Conservation (phyloP, 2,888 invertebrate genomes). For the Microctonus aethiopoides region DNA sequence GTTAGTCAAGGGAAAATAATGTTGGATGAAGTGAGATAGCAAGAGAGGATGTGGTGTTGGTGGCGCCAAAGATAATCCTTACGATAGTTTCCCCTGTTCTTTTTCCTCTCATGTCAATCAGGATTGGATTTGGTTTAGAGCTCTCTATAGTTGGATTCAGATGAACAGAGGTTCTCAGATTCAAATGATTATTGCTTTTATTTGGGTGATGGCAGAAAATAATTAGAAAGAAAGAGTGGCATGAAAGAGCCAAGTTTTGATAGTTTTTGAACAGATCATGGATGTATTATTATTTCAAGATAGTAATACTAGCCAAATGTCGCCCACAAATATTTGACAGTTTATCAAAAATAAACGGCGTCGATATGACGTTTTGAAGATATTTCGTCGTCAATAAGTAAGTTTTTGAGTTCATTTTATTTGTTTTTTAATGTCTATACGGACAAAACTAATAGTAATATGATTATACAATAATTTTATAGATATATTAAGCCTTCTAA, state of each 20-base stretch:
- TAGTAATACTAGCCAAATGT: too few species aligned
- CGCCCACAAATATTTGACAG: too few species aligned
- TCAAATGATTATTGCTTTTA: conserved; percentile 4
- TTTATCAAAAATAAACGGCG: too few species aligned
- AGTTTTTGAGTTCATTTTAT: too few species aligned
- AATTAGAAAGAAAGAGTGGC: neutral
- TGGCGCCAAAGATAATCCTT: conserved; percentile 66
- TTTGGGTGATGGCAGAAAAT: neutral
- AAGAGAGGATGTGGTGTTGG: conserved; percentile 51
- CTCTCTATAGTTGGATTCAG: conserved; percentile 57
- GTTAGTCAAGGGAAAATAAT: conserved; percentile 5
- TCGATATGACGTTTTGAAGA: too few species aligned
- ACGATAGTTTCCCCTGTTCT: conserved; percentile 60
- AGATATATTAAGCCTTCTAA: too few species aligned
- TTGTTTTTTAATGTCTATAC: too few species aligned
- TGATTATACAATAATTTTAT: too few species aligned
- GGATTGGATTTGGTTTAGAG: conserved; percentile 65
- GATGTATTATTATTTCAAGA: too few species aligned
- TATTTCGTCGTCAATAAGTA: too few species aligned
- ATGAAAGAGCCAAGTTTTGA: neutral
- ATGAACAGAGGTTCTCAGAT: conserved; percentile 59
- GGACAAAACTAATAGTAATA: too few species aligned
- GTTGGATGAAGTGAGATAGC: conserved; percentile 27
- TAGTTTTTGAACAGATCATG: too few species aligned
- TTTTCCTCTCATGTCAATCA: conserved; percentile 61